Conservation (phyloP, 2,888 invertebrate genomes). For the Schrankia costaestrigalis region DNA sequence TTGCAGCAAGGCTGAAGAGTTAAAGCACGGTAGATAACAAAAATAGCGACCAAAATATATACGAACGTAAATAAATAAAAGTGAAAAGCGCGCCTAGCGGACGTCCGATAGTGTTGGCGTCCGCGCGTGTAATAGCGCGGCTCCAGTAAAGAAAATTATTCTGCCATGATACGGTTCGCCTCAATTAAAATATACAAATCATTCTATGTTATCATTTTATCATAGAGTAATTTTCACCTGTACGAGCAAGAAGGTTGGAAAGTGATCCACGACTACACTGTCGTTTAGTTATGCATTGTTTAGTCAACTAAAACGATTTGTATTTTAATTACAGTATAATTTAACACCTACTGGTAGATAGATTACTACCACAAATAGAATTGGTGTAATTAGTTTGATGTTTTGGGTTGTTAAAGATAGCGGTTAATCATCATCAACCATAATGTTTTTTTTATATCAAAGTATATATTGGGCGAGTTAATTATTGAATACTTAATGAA, state of each 20-base stretch:
- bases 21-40: constrained; percentile 29
- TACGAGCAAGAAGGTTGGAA: constrained; percentile 32
- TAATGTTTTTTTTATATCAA: no score
- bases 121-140: constrained; percentile 27
- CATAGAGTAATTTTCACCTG: constrained; percentile 27
- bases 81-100: constrained; percentile 8
- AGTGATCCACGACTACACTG: no score
- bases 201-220: constrained; percentile 7
- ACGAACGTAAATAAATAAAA: constrained; percentile 36
- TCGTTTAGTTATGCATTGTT: no score
- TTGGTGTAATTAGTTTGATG: no score
- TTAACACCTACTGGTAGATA: no score
- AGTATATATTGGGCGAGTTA: no score
- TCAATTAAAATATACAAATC: constrained; percentile 22
- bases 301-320: no score
- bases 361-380: no score
- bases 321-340: no score
- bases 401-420: no score
- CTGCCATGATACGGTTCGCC: constrained; percentile 14
- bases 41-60: constrained; percentile 32
- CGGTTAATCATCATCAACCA: no score
- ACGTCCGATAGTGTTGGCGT: constrained; percentile 33
- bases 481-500: no score
- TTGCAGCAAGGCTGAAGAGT: constrained; percentile 41
- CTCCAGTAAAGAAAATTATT: constrained; percentile 24